Evolutionary conservation across 2,888 invertebrate genomes (phyloP).

Genomic region (Ennomos fuscantarius): DNA sequence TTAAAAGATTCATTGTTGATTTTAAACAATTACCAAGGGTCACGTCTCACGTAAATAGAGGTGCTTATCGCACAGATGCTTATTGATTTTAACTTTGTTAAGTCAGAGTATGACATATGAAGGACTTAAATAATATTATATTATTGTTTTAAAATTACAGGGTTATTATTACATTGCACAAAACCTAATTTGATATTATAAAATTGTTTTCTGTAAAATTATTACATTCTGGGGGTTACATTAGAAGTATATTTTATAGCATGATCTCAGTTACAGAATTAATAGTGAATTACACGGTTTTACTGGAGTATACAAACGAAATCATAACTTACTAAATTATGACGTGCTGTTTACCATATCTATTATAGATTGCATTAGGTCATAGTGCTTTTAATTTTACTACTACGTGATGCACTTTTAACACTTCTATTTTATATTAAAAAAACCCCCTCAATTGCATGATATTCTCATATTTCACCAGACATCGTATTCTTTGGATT

Average conservation of each 20-base stretch:
- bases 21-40: constrained; percentile 27
- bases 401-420: too few relatives aligned
- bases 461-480: too few relatives aligned
- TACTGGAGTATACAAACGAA: too few relatives aligned
- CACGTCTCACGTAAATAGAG: constrained; percentile 46
- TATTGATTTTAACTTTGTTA: constrained; percentile 43
- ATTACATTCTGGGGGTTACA: constrained; percentile 18
- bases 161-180: constrained; percentile 49
- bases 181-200: constrained; percentile 22
- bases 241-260: constrained; percentile 31
- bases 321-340: too few relatives aligned
- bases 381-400: too few relatives aligned
- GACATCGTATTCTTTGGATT: too few relatives aligned
- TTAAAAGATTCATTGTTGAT: background rate
- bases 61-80: constrained; percentile 54
- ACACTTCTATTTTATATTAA: too few relatives aligned
- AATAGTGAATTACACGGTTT: too few relatives aligned
- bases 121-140: constrained; percentile 34
- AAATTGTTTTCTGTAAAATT: constrained; percentile 20
- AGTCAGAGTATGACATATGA: constrained; percentile 44
- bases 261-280: constrained; percentile 8
- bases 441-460: too few relatives aligned
- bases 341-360: too few relatives aligned
- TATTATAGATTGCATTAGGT: too few relatives aligned
- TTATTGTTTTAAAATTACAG: constrained; percentile 50